These are phyloP conservation scores for Tupaia chinensis DNA, from an alignment of 2,113 vertebrate species.

Conservation along the genomic window DNA sequence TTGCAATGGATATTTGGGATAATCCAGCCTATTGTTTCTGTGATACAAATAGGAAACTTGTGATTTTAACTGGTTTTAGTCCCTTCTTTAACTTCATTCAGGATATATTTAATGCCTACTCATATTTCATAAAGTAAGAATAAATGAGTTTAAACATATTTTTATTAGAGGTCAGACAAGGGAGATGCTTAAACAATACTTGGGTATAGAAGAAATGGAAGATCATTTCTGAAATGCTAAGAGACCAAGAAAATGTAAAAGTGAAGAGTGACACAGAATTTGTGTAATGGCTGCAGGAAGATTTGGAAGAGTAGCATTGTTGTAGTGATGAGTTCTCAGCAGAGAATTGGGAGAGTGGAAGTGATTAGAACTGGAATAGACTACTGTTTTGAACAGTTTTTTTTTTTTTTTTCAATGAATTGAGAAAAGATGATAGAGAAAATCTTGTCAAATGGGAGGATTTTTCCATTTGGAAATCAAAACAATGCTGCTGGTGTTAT, in stretches of 20 bases:
- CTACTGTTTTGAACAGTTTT: neutral
- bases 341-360: neutral
- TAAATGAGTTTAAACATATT: neutral
- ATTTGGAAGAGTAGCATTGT: neutral
- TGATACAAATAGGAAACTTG: neutral
- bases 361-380: neutral
- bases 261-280: neutral
- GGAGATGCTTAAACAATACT: neutral
- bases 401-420: neutral
- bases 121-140: neutral
- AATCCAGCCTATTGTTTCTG: neutral
- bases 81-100: neutral
- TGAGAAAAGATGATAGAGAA: neutral
- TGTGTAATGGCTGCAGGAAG: neutral
- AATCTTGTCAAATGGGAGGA: neutral
- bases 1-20: neutral
- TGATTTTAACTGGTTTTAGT: neutral
- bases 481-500: neutral
- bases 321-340: neutral
- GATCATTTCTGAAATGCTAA: neutral
- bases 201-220: neutral
- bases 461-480: neutral
- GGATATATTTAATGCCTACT: neutral
- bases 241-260: neutral
- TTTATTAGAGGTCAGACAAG: neutral